phyloP scores from a whole-genome alignment of 2,888 invertebrate species.

The Ochropleura leucogaster region DNA sequence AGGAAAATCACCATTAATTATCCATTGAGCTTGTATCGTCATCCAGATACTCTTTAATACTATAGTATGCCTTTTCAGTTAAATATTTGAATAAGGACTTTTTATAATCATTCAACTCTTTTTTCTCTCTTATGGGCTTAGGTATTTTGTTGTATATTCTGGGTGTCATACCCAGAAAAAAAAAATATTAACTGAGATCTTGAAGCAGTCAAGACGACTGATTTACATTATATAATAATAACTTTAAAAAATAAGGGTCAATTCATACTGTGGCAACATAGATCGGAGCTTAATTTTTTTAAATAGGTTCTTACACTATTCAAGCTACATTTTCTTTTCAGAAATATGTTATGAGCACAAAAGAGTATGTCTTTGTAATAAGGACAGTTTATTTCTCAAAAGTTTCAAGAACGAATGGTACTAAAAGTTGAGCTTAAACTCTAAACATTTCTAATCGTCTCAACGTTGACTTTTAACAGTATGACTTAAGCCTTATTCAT shows the following conservation, averaged over 20 bases:
- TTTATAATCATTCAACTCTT: too few relatives aligned
- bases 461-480: neutral
- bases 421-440: neutral
- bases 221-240: neutral
- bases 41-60: too few relatives aligned
- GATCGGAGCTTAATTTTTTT: too few relatives aligned
- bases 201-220: slow-evolving; percentile 19
- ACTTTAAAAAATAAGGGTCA: slow-evolving; percentile 26
- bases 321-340: neutral
- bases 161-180: too few relatives aligned
- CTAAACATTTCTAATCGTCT: neutral
- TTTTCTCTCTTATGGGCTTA: too few relatives aligned
- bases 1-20: too few relatives aligned
- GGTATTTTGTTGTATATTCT: too few relatives aligned
- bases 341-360: neutral
- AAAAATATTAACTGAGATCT: slow-evolving; percentile 31
- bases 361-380: neutral
- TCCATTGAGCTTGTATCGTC: too few relatives aligned
- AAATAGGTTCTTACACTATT: neutral
- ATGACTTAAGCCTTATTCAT: slow-evolving; percentile 1
- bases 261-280: neutral
- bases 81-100: too few relatives aligned
- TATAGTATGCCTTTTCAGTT: too few relatives aligned
- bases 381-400: neutral
- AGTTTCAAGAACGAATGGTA: neutral